phyloP scores from a whole-genome alignment of 2,797 vertebrate species.

The Sardinella longiceps region DNA sequence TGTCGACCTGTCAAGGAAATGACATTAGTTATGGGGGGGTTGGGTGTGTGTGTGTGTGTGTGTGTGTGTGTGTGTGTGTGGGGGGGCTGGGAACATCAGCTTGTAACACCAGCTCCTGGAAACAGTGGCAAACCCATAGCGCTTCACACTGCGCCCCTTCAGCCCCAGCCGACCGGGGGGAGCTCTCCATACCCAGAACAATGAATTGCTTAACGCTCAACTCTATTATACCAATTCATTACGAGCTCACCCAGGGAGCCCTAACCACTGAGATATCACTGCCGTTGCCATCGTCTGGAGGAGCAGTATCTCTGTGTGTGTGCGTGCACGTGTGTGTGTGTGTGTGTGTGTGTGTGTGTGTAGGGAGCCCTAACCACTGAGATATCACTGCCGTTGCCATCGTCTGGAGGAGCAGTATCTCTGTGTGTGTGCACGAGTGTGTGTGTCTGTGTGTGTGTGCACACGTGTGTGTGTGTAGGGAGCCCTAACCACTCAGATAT shows the following conservation, averaged over 20 bases:
- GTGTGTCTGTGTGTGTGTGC: neutral
- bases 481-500: neutral
- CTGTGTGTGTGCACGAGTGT: too few species aligned
- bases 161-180: neutral
- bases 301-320: too few species aligned
- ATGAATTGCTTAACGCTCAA: slow-evolving; percentile 12
- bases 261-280: neutral
- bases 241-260: neutral
- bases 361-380: neutral
- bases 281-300: neutral
- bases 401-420: neutral
- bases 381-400: neutral
- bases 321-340: too few species aligned
- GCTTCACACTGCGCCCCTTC: neutral
- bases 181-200: neutral
- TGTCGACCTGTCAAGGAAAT: neutral
- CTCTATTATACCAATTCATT: slow-evolving; percentile 15
- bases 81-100: neutral
- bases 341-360: neutral
- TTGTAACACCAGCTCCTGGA: neutral
- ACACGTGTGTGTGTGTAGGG: too few species aligned
- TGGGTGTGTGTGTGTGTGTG: too few species aligned
- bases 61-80: too few species aligned
- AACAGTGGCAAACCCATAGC: neutral
- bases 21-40: neutral